A percentile compares a stretch with the other conserved stretches of the same genome.
Evolutionary conservation across 2,113 vertebrate genomes (phyloP).

Genomic region (Macrotus californicus): DNA sequence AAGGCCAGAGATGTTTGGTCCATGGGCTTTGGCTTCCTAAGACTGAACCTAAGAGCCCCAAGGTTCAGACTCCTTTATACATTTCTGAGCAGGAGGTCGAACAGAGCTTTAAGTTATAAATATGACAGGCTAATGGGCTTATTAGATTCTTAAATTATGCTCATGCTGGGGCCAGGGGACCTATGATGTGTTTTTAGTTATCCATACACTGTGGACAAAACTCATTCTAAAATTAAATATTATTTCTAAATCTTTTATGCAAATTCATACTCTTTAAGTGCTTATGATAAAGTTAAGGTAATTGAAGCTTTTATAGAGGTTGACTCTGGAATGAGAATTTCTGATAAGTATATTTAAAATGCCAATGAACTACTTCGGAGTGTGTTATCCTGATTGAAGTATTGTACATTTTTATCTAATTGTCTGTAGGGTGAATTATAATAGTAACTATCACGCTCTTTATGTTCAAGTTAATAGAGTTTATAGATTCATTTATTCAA

Average conservation of each 20-base stretch:
- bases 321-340: neutral
- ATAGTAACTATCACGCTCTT: neutral
- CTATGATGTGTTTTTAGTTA: neutral
- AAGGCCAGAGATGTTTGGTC: neutral
- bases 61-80: neutral
- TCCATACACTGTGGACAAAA: neutral
- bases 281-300: neutral
- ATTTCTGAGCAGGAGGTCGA: neutral
- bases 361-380: neutral
- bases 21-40: neutral
- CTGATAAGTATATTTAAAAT: conserved; percentile 15
- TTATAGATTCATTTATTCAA: neutral
- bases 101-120: neutral
- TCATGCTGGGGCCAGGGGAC: neutral
- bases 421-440: neutral
- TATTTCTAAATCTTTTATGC: neutral
- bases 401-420: neutral
- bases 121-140: neutral
- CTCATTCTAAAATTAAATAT: neutral
- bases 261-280: neutral
- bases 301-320: neutral
- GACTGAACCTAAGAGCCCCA: neutral
- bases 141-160: neutral
- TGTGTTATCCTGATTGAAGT: neutral
- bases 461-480: neutral